Conservation (phyloP, 2,888 invertebrate genomes). For the Andrena praecox region DNA sequence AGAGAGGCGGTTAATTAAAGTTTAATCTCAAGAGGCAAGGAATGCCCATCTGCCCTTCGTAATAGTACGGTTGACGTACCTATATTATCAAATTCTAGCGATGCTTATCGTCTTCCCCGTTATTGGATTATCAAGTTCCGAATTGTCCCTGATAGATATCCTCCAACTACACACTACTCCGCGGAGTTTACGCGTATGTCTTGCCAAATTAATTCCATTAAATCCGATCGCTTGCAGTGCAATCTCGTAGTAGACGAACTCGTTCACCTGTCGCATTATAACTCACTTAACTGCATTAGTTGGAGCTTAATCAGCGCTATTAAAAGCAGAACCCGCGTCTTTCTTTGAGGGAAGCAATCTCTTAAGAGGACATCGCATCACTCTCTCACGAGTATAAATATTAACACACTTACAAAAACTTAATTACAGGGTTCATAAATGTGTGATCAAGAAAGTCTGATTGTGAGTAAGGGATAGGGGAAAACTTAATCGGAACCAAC, state of each 20-base stretch:
- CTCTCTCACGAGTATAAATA: not conserved
- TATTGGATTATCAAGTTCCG: slow-evolving; percentile 12
- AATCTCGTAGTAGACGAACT: not conserved
- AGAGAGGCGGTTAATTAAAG: not conserved
- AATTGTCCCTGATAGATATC: slow-evolving; percentile 8
- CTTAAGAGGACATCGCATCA: not conserved
- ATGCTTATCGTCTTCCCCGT: not conserved
- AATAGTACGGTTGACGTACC: not conserved
- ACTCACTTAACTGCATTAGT: not conserved
- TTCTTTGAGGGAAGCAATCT: not conserved
- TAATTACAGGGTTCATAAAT: not conserved
- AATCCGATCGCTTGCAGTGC: slow-evolving; percentile 6
- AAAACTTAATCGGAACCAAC: not conserved
- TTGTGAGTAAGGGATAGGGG: not conserved
- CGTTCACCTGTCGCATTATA: slow-evolving; percentile 2
- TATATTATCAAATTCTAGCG: slow-evolving; percentile 3
- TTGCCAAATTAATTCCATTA: slow-evolving; percentile 29
- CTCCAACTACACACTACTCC: slow-evolving; percentile 12
- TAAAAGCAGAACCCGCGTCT: not conserved
- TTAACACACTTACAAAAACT: not conserved
- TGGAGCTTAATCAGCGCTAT: not conserved
- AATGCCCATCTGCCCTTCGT: not conserved
- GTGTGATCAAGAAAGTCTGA: not conserved
- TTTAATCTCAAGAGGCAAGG: not conserved
- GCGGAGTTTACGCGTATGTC: slow-evolving; percentile 1